Evolutionary conservation across 1,140 invertebrate species (phyloP).

Genomic region (Drosophila lacteicornis): DNA sequence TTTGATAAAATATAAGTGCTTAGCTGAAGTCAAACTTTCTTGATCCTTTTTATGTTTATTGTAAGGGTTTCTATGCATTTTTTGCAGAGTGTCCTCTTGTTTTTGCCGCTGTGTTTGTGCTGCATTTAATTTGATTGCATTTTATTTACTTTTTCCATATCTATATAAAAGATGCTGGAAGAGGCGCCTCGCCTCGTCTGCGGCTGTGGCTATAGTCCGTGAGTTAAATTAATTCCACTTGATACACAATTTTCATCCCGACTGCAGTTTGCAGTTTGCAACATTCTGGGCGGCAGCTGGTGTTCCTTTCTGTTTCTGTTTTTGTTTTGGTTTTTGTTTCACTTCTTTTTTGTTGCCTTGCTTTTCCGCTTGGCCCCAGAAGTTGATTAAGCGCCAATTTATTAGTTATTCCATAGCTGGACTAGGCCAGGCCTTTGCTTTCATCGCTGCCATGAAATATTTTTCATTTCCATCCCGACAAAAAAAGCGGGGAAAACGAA

Average conservation of each 20-base stretch:
- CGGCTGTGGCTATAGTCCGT: conserved; percentile 31
- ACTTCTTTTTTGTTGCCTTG: background rate
- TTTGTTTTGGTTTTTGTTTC: conserved; percentile 19
- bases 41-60: background rate
- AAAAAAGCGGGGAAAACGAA: conserved; percentile 11
- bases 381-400: conserved; percentile 81
- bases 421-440: conserved; percentile 64
- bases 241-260: conserved; percentile 62
- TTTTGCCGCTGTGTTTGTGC: conserved; percentile 53
- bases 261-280: conserved; percentile 44
- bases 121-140: conserved; percentile 83
- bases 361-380: conserved; percentile 34
- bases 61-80: background rate
- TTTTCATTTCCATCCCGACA: conserved; percentile 58
- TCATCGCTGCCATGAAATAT: conserved; percentile 75
- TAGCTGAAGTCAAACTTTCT: no score
- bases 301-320: conserved; percentile 45
- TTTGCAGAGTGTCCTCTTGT: background rate
- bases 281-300: conserved; percentile 50
- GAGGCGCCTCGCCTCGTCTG: conserved; percentile 52
- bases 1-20: no score
- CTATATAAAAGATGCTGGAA: conserved; percentile 42
- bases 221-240: conserved; percentile 74
- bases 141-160: conserved; percentile 72
- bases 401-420: conserved; percentile 70